Percentiles rank a stretch among this genome's conserved stretches.
phyloP scores from a whole-genome alignment of 2,113 vertebrate genomes.

The Dermatemys mawii region DNA sequence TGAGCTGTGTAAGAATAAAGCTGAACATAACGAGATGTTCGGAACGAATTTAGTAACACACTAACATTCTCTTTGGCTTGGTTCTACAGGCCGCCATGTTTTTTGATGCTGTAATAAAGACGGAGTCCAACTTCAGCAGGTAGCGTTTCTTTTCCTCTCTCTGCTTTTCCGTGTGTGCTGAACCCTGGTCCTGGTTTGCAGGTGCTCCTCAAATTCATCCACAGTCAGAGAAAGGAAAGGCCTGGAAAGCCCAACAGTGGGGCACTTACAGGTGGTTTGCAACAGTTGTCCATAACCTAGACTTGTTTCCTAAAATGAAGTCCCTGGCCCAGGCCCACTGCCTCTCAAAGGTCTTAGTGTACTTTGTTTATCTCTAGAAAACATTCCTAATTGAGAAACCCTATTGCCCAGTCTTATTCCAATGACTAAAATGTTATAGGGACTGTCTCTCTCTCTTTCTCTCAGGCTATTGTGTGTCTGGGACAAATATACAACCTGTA shows the following conservation, averaged over 20 bases:
- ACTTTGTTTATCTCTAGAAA: background rate
- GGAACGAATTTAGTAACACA: background rate
- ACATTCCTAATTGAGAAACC: rapidly evolving
- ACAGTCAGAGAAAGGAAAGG: background rate
- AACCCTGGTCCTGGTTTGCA: rapidly evolving
- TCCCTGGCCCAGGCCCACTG: background rate
- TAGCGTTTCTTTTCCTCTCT: background rate
- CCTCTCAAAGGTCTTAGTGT: background rate
- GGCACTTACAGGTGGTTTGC: background rate
- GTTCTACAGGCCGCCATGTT: slow-evolving; percentile 59
- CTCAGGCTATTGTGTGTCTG: rapidly evolving
- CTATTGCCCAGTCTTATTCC: background rate
- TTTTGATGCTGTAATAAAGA: slow-evolving; percentile 14
- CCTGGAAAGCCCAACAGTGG: background rate
- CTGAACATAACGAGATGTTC: background rate
- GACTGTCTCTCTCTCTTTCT: rapidly evolving
- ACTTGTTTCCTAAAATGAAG: background rate
- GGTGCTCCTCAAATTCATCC: background rate
- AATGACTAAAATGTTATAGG: background rate
- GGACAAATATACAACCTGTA: rapidly evolving
- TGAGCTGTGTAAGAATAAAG: background rate
- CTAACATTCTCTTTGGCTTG: background rate
- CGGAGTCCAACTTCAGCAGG: slow-evolving; percentile 60
- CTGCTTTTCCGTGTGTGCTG: rapidly evolving
- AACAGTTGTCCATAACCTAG: background rate